Evolutionary conservation across 2,113 vertebrate genomes (phyloP).

Genomic region (Mus musculus): GRCm39 chr7:34801001-34801500

Average conservation of each 20-base stretch:
- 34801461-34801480: not conserved
- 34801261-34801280: not conserved
- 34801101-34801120: not conserved
- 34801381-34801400: not conserved
- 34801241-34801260: not conserved
- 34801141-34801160: not conserved
- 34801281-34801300: not conserved
- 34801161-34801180: not conserved
- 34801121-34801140: not conserved
- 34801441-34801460: not conserved
- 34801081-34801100: not conserved
- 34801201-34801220: not conserved
- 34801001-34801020: not conserved
- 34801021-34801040: not conserved
- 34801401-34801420: not conserved
- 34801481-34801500: not conserved
- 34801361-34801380: not conserved
- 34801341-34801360: not conserved
- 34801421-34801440: not conserved
- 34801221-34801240: not conserved
- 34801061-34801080: not conserved
- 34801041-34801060: not conserved
- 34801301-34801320: not conserved
- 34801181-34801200: not conserved
- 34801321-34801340: not conserved